Evolutionary conservation across 2,113 vertebrate genomes (phyloP), one percentile per base, ranked within the genome.

Genomic region (Beaufortia kweichowensis): DNA sequence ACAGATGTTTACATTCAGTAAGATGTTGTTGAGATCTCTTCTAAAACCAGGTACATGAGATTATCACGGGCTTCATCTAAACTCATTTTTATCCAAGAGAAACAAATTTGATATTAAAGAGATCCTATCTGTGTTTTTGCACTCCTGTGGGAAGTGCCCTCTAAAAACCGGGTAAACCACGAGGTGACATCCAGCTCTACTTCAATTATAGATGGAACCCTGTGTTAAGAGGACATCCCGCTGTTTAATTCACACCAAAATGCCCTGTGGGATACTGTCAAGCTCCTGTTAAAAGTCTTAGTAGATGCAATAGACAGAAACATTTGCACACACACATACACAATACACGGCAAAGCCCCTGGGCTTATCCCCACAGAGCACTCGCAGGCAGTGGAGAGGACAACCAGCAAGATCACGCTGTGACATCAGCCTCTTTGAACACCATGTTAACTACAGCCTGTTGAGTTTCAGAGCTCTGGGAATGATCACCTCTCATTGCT

Each of bases 361-460:
- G 60, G 48, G 31, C 35, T 70, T 63, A 41, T 78, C 66, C 76
- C 57, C 28, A 59, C 61, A 53, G 66, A 62, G 76, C 28, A 43
- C 65, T 48, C 31, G 55, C 24, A 69, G 43, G 76, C n/a, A 69
- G 41, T 28, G 35, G 64, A 31, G 75, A 78, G 29, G 41, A 28
- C 56, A 53, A 43, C 48, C 48, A 46, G 59, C 39, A 56, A 57
- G 48, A 56, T 55, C 48, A 55, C 26, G 70, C 26, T 35, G 46
- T 39, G 76, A 61, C 66, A 71, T 61, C 67, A 65, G 48, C 24
- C 35, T 69, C 59, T 56, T 62, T 43, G 19, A 41, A 68, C 71
- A 74, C 57, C 57, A 31, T 74, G 71, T 74, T 74, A 74, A 74
- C 71, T 28, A 74, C 57, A 74, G 71, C 71, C 71, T 74, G 71